Evolutionary conservation across 2,888 invertebrate species (phyloP), one percentile per base, ranked within the genome.

Genomic region (Euproctis similis): DNA sequence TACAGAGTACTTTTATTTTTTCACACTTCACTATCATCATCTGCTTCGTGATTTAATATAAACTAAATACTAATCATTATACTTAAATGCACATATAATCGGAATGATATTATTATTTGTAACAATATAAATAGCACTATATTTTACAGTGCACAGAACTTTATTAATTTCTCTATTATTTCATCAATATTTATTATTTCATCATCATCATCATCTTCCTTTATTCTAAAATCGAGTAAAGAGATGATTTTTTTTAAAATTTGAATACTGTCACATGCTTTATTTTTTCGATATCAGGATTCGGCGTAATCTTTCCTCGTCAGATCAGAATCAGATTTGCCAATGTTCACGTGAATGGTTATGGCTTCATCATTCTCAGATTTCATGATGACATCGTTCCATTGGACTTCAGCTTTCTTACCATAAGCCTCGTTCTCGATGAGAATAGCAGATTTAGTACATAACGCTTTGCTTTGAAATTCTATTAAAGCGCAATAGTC

Each of bases 331-430:
- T 76, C 72, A 18, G 77, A 59, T 57, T 77, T 81, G 1, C 68
- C 73, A 26, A 84, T 80, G 39, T 81, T 81, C 1, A 84, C 84
- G 40, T 84, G 84, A 19, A 84, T 82, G 1, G 82, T 84, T 10
- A 84, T 80, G 6, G 84, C 73, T 56, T 84, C 84, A 34, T 84
- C 82, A 7, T 50, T 67, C n/a, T 82, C 81, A 0, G 81, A 67
- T 38, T 82, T 82, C 61, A 80, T 61, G 1, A 80, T 61, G 0
- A 78, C 65, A 41, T 85, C 82, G 29, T 71, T 78, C 80, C 82
- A 84, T 45, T 84, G 81, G 0, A 84, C 71, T 43, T 85, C 82
- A 1, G 82, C 81, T 44, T 82, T 82, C 51, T 82, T 85, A 5
- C 81, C 75, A 26, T 82, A 84, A 0, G 72, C 59, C 47, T 82